Conservation (phyloP, 1,140 invertebrate species). For the Apis florea region DNA sequence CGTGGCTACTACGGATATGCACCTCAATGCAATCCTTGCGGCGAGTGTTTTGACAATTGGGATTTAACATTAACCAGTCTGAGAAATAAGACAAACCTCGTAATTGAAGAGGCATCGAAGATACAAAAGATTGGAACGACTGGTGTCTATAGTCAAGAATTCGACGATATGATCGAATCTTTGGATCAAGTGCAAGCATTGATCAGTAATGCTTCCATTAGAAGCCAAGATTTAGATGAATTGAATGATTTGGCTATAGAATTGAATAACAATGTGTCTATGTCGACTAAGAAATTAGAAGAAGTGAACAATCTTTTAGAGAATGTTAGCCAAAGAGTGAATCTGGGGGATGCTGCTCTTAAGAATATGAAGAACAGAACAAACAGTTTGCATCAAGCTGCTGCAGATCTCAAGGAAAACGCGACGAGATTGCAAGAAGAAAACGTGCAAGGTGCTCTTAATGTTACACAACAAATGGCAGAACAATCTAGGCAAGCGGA, state of each 20-base stretch:
- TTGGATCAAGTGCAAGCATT: conserved; percentile 89
- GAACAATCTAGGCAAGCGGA: conserved; percentile 86
- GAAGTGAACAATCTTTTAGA: conserved; percentile 85
- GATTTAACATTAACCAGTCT: conserved; percentile 91
- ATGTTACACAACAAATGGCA: conserved; percentile 91
- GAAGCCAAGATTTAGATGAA: conserved; percentile 87
- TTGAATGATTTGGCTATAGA: conserved; percentile 82
- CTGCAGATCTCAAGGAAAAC: conserved; percentile 89
- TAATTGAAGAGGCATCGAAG: conserved; percentile 92
- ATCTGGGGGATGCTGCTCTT: conserved; percentile 88
- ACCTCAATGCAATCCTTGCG: conserved; percentile 95
- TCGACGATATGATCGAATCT: conserved; percentile 93
- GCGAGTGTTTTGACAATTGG: conserved; percentile 99
- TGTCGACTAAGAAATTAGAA: conserved; percentile 82
- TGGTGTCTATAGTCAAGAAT: conserved; percentile 96
- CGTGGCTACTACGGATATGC: conserved; percentile 95
- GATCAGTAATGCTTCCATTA: conserved; percentile 88
- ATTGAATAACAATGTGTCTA: conserved; percentile 81
- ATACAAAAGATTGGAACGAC: conserved; percentile 96
- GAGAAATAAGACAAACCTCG: conserved; percentile 85
- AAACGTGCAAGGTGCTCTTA: conserved; percentile 96
- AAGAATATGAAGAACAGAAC: conserved; percentile 88
- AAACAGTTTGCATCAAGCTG: conserved; percentile 86
- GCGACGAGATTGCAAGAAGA: conserved; percentile 95
- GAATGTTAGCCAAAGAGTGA: conserved; percentile 88